These are phyloP conservation scores for Epizoanthus scotinus DNA, from an alignment of 92 coral and sea anemone species.

Conservation along the genomic window DNA sequence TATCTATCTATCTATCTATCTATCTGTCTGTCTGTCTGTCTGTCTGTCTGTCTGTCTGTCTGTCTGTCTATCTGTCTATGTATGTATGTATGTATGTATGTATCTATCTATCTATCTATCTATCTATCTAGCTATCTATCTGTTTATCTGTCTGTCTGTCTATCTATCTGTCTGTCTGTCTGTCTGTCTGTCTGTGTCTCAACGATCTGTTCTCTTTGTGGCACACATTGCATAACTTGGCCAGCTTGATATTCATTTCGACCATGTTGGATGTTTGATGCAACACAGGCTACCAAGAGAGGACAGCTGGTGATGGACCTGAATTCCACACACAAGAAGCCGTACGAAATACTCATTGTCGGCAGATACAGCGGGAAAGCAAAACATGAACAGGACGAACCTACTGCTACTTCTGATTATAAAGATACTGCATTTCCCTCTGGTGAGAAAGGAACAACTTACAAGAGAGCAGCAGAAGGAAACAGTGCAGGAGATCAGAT, in stretches of 20 bases:
- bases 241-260: not conserved
- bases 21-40: no score
- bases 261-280: not conserved
- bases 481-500: not conserved
- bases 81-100: no score
- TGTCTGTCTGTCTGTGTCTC: no score
- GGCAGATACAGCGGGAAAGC: constrained; percentile 58
- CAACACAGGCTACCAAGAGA: constrained; percentile 75
- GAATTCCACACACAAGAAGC: constrained; percentile 92
- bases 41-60: no score
- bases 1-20: no score
- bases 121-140: not conserved
- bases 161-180: not conserved
- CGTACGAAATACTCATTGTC: constrained; percentile 85
- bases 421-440: not conserved
- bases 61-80: no score
- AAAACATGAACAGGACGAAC: not conserved
- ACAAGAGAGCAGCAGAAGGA: not conserved
- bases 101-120: no score
- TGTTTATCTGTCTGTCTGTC: not conserved
- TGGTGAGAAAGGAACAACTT: not conserved
- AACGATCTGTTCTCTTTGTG: no score
- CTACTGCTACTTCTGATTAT: not conserved
- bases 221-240: no score
- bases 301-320: constrained; percentile 87